Conservation (phyloP, 64 coral and sea anemone genomes). For the Montipora cactus region DNA sequence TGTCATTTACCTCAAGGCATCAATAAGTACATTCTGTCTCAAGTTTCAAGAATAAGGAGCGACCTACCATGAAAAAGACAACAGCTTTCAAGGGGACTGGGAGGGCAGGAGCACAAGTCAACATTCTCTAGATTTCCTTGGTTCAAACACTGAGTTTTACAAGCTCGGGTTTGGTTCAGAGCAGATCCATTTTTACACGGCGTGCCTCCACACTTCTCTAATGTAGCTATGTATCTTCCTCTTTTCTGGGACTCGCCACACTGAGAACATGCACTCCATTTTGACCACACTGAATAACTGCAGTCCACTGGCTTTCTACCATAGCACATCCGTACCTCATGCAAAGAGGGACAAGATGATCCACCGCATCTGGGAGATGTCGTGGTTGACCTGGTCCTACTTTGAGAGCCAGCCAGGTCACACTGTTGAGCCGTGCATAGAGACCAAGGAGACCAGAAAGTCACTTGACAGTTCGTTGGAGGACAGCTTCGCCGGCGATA, state of each 20-base stretch:
- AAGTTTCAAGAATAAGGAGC: no score
- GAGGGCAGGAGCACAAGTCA: not conserved
- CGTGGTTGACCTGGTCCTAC: not conserved
- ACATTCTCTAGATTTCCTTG: not conserved
- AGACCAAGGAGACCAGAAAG: not conserved
- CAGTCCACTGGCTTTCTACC: not conserved
- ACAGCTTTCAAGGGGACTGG: not conserved
- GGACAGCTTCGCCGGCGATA: not conserved
- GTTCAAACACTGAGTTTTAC: not conserved
- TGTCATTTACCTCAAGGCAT: no score
- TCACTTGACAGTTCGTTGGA: not conserved
- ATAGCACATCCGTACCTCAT: not conserved
- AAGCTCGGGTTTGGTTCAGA: not conserved
- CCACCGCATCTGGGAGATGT: not conserved
- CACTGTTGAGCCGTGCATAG: not conserved
- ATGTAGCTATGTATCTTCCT: not conserved
- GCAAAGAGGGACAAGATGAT: not conserved
- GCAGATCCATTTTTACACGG: not conserved
- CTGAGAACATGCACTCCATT: not conserved
- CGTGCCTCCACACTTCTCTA: not conserved
- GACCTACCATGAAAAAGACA: not conserved
- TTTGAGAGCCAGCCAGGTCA: not conserved
- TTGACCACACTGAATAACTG: not conserved
- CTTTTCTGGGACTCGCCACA: constrained; percentile 10
- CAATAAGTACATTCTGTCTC: no score